Percentiles rank a stretch among this genome's conserved stretches.
phyloP scores from a whole-genome alignment of 2,888 invertebrate species.

The Eutolmus rufibarbis region DNA sequence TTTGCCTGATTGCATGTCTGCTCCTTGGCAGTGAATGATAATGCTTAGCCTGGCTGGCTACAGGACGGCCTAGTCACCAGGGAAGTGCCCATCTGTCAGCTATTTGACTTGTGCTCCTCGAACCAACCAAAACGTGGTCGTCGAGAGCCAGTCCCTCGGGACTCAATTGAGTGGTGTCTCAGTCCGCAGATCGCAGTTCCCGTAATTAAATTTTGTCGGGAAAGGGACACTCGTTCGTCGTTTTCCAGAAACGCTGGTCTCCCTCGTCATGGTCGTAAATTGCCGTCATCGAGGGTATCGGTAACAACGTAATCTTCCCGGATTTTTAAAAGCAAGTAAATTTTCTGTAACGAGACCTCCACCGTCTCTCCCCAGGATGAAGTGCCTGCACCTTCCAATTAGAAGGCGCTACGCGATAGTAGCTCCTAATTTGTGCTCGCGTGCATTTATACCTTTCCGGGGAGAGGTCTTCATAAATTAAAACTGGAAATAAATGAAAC shows the following conservation, averaged over 20 bases:
- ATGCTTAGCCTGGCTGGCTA: not conserved
- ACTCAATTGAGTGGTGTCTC: constrained; percentile 10
- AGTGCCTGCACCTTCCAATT: constrained; percentile 12
- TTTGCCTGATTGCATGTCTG: constrained; percentile 23
- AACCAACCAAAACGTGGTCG: not conserved
- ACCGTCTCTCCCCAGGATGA: not conserved
- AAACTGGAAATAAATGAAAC: constrained; percentile 1
- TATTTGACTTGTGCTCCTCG: constrained; percentile 8
- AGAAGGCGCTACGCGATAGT: not conserved
- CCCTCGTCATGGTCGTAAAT: constrained; percentile 10
- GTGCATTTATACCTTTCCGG: not conserved
- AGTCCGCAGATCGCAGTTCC: not conserved
- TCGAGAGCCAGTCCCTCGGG: not conserved
- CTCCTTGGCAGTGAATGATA: constrained; percentile 33
- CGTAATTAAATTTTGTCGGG: constrained; percentile 20
- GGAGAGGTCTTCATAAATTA: not conserved
- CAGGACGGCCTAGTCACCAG: not conserved
- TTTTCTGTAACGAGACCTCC: not conserved
- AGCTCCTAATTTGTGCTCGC: not conserved
- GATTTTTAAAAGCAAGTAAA: constrained; percentile 25
- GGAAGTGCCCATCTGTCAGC: constrained; percentile 34
- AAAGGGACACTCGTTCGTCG: not conserved
- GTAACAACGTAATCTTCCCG: constrained; percentile 1
- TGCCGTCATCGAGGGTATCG: not conserved
- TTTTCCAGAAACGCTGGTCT: not conserved